Evolutionary conservation across 2,888 invertebrate genomes (phyloP).

Genomic region (Pammene aurita): DNA sequence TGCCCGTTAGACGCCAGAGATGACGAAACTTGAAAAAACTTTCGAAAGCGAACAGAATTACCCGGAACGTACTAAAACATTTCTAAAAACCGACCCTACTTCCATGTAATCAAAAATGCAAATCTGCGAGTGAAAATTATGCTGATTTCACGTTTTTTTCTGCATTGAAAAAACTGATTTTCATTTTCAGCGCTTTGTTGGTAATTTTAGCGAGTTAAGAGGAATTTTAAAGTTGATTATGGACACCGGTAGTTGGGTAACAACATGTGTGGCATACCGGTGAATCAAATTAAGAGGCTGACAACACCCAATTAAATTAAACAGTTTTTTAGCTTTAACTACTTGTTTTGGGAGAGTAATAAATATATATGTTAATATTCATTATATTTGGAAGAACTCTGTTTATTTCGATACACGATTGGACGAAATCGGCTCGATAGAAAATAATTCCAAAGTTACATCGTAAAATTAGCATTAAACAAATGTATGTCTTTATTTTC

Average conservation of each 20-base stretch:
- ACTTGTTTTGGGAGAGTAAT: no score
- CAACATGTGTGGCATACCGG: slow-evolving; percentile 27
- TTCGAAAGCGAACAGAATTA: slow-evolving; percentile 14
- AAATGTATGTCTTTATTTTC: no score
- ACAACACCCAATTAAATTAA: no score
- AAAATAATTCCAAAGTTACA: no score
- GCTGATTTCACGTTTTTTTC: slow-evolving; percentile 53
- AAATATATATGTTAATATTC: no score
- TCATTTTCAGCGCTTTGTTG: slow-evolving; percentile 49
- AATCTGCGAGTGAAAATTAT: slow-evolving; percentile 61
- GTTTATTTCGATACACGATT: no score
- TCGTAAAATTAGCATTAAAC: no score
- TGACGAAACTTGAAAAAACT: slow-evolving; percentile 37
- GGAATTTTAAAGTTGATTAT: slow-evolving; percentile 47
- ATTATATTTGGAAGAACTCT: no score
- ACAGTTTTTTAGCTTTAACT: no score
- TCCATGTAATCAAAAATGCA: slow-evolving; percentile 71
- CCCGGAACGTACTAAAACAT: slow-evolving; percentile 43
- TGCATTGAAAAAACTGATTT: slow-evolving; percentile 45
- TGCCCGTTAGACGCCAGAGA: slow-evolving; percentile 28
- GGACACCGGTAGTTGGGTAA: slow-evolving; percentile 31
- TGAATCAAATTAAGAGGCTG: neutral
- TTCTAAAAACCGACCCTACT: slow-evolving; percentile 49
- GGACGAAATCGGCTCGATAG: no score
- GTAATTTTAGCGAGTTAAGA: slow-evolving; percentile 48